These are phyloP conservation scores for Loripinus fragilis DNA, from an alignment of 2,888 invertebrate species.

Conservation along the genomic window DNA sequence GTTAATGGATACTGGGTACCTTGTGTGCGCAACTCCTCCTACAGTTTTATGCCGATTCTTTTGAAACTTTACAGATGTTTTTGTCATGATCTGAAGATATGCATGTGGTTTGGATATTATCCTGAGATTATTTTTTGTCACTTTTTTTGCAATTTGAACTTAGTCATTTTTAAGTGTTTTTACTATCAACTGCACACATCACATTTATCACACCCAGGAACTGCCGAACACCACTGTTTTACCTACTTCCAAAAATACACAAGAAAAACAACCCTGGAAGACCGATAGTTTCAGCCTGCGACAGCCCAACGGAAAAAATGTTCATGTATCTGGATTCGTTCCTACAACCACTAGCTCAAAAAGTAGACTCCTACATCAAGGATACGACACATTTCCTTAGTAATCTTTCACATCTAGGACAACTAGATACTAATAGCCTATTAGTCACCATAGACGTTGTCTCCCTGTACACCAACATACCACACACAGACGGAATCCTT, in stretches of 20 bases:
- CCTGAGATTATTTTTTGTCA: too few relatives aligned
- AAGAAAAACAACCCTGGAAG: slow-evolving; percentile 26
- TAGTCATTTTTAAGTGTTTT: too few relatives aligned
- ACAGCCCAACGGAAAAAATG: slow-evolving; percentile 15
- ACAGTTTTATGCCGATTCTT: neutral
- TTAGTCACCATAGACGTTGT: neutral
- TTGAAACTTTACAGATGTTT: neutral
- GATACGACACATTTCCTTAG: neutral
- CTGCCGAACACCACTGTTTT: slow-evolving; percentile 20
- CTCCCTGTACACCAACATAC: too few relatives aligned
- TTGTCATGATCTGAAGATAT: too few relatives aligned
- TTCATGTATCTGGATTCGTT: neutral
- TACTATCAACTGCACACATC: slow-evolving; percentile 4
- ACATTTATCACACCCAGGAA: slow-evolving; percentile 17
- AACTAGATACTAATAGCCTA: neutral
- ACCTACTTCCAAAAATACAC: slow-evolving; percentile 23
- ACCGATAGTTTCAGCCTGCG: slow-evolving; percentile 28
- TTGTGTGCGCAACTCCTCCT: too few relatives aligned
- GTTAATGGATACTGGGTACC: too few relatives aligned
- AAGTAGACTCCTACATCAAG: neutral
- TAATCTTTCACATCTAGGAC: neutral
- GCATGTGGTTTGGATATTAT: too few relatives aligned
- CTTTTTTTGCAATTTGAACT: too few relatives aligned
- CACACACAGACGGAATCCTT: neutral
- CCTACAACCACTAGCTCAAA: neutral